phyloP scores from a whole-genome alignment of 2,797 vertebrate genomes.

The Poecilia velifera region DNA sequence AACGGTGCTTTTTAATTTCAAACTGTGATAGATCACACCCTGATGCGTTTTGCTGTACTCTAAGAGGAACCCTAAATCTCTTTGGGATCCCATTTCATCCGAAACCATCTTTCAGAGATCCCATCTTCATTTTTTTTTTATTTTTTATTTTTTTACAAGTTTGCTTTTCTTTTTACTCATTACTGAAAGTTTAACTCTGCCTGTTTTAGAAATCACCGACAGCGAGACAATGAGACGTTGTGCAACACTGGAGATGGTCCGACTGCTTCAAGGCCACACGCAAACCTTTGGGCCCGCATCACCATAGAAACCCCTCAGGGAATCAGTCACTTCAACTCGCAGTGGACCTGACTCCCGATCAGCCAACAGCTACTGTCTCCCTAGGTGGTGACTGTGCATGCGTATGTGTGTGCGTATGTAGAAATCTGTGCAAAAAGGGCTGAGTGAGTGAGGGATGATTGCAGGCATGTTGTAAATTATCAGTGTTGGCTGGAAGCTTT shows the following conservation, averaged over 20 bases:
- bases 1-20: not conserved
- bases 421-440: slow-evolving; percentile 26
- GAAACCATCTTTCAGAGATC: not conserved
- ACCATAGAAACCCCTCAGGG: slow-evolving; percentile 65
- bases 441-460: slow-evolving; percentile 54
- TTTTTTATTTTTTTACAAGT: not conserved
- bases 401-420: slow-evolving; percentile 11
- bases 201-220: slow-evolving; percentile 12
- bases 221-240: slow-evolving; percentile 49
- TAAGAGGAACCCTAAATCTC: not conserved
- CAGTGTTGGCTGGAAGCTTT: slow-evolving; percentile 57
- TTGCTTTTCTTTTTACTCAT: slow-evolving; percentile 13
- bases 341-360: slow-evolving; percentile 48
- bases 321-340: slow-evolving; percentile 38
- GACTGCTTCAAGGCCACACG: slow-evolving; percentile 56
- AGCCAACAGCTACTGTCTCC: slow-evolving; percentile 22
- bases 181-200: not conserved
- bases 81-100: not conserved
- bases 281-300: slow-evolving; percentile 48
- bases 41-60: slow-evolving; percentile 28
- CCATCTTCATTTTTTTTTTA: not conserved
- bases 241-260: slow-evolving; percentile 50
- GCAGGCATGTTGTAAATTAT: slow-evolving; percentile 62
- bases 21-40: slow-evolving; percentile 12
- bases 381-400: slow-evolving; percentile 40